Percentiles rank a stretch among this genome's conserved stretches.
phyloP scores from a whole-genome alignment of 2,797 vertebrate genomes.

The Chiroxiphia lanceolata region DNA sequence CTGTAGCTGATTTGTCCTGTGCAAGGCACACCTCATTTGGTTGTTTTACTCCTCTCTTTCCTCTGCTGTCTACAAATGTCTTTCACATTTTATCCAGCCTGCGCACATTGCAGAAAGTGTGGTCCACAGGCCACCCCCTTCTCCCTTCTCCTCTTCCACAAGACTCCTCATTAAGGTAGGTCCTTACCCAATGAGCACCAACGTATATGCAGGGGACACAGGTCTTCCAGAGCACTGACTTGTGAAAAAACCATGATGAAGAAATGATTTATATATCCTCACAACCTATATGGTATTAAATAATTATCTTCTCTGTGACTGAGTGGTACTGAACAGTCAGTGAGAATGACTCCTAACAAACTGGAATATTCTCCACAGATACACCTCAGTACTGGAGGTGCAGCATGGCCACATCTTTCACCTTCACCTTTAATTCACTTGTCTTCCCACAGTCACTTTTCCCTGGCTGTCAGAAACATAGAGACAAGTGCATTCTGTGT shows the following conservation, averaged over 20 bases:
- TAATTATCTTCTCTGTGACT: not conserved
- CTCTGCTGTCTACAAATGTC: not conserved
- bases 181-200: not conserved
- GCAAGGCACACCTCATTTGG: not conserved
- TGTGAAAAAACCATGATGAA: not conserved
- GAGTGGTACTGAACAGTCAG: not conserved
- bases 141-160: not conserved
- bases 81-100: not conserved
- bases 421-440: not conserved
- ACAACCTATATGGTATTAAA: not conserved
- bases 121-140: not conserved
- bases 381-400: not conserved
- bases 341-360: constrained; percentile 24
- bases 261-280: not conserved
- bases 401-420: not conserved
- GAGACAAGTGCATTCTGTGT: not conserved
- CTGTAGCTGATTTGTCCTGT: not conserved
- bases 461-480: not conserved
- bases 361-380: not conserved
- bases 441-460: not conserved
- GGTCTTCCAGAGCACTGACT: not conserved
- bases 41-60: not conserved
- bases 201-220: not conserved
- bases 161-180: not conserved
- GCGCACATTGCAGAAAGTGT: not conserved